Evolutionary conservation across 2,888 invertebrate genomes (phyloP), one percentile per base, ranked within the genome.

Genomic region (Drosophila mimetica): DNA sequence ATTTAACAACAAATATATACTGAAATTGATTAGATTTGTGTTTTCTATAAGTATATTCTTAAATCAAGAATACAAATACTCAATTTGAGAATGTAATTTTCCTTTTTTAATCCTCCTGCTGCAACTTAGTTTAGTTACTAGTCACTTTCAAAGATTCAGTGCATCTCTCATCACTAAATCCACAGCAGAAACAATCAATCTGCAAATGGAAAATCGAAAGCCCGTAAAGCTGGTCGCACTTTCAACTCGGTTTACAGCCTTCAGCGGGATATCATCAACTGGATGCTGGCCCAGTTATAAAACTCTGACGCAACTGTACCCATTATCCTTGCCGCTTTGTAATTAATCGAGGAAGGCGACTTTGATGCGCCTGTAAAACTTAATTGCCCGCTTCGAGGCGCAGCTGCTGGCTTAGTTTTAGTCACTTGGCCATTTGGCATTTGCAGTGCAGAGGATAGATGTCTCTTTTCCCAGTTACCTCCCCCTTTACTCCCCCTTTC

Each of bases 341-440:
- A 78, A 80, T 76, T 84, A 84, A 84, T 82, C 76, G 82, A 72
- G 84, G 42, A 18, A 30, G 42, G 32, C 50, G 28, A 30, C 48
- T 47, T 77, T 48, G 59, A 70, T 78, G 63, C 53, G 76, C 81
- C 87, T 85, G 87, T 83, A 84, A 83, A 83, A 69, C 64, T 76
- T 83, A 84, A 83, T 83, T 83, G 82, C 67, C 85, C 67, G 69
- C 76, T 80, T 74, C 71, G 70, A 77, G 81, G 75, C 83, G 80
- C 86, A 86, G 76, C 79, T 86, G 80, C 6, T 44, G 53, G 69
- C 52, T 71, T 82, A 85, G 79, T 76, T 82, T 76, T 53, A 69
- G 82, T 72, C 41, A 61, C 47, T 65, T 36, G 51, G 66, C 42
- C 63, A 65, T 65, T 65, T 65, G 64, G 63, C 66, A 67, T 66